phyloP scores from a whole-genome alignment of 2,888 invertebrate genomes.

The Caenorhabditis uteleia region DNA sequence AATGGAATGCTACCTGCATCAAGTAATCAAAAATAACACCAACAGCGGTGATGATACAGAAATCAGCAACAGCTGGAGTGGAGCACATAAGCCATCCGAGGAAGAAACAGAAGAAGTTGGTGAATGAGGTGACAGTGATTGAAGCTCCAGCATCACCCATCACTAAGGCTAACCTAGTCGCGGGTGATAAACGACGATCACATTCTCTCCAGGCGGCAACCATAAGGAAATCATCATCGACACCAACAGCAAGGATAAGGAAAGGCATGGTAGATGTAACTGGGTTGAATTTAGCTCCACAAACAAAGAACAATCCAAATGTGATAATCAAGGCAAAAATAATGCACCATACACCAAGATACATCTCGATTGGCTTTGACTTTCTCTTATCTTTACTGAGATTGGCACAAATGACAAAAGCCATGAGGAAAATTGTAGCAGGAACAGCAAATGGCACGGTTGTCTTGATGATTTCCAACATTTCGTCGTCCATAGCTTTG shows the following conservation, averaged over 20 bases:
- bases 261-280: slow-evolving; percentile 69
- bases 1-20: slow-evolving; percentile 48
- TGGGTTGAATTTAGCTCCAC: slow-evolving; percentile 66
- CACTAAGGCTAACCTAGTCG: slow-evolving; percentile 54
- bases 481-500: slow-evolving; percentile 69
- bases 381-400: slow-evolving; percentile 45
- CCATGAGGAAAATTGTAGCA: slow-evolving; percentile 62
- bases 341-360: slow-evolving; percentile 65
- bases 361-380: slow-evolving; percentile 68
- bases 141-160: slow-evolving; percentile 69
- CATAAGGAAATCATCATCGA: slow-evolving; percentile 68
- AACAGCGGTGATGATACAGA: slow-evolving; percentile 66
- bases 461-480: slow-evolving; percentile 65
- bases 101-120: slow-evolving; percentile 69
- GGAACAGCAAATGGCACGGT: slow-evolving; percentile 68
- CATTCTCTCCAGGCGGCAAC: slow-evolving; percentile 68
- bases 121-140: slow-evolving; percentile 68
- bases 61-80: slow-evolving; percentile 68
- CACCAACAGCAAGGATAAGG: slow-evolving; percentile 64
- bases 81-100: slow-evolving; percentile 68
- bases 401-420: slow-evolving; percentile 66
- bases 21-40: slow-evolving; percentile 67
- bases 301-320: slow-evolving; percentile 66
- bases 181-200: slow-evolving; percentile 48
- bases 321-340: slow-evolving; percentile 64